phyloP scores from a whole-genome alignment of 2,113 vertebrate species.

The Pluvialis apricaria region DNA sequence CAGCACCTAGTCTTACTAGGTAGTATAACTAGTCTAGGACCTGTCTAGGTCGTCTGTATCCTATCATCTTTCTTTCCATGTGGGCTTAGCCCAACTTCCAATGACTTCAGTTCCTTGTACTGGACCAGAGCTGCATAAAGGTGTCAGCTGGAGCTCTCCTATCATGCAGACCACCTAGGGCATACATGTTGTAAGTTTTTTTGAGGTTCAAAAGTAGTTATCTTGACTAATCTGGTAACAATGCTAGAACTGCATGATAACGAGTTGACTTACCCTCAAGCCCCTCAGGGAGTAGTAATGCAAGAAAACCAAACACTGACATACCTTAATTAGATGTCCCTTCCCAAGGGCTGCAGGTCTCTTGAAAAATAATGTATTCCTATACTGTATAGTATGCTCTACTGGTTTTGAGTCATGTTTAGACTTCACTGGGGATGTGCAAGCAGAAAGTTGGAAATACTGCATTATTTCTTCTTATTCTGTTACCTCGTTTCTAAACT shows the following conservation, averaged over 20 bases:
- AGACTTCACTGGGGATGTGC: neutral
- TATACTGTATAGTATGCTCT: neutral
- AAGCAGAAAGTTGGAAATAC: neutral
- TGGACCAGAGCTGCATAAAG: rapidly evolving
- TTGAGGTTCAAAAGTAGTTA: neutral
- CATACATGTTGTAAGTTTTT: neutral
- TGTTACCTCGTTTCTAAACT: neutral
- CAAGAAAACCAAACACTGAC: neutral
- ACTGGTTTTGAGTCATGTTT: neutral
- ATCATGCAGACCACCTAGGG: neutral
- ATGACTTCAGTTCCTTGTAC: neutral
- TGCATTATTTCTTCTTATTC: neutral
- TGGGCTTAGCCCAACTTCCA: neutral
- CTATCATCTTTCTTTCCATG: neutral
- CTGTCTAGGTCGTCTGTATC: neutral
- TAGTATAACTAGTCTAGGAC: neutral
- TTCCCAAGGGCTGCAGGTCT: neutral
- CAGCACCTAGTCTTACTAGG: neutral
- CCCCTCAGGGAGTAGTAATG: neutral
- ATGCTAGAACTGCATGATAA: neutral
- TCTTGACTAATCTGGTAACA: neutral
- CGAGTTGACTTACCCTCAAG: neutral
- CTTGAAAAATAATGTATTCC: neutral
- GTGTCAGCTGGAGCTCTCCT: neutral
- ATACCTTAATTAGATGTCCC: neutral